Conservation (phyloP, 2,113 vertebrate genomes). For the Acrocephalus arundinaceus region DNA sequence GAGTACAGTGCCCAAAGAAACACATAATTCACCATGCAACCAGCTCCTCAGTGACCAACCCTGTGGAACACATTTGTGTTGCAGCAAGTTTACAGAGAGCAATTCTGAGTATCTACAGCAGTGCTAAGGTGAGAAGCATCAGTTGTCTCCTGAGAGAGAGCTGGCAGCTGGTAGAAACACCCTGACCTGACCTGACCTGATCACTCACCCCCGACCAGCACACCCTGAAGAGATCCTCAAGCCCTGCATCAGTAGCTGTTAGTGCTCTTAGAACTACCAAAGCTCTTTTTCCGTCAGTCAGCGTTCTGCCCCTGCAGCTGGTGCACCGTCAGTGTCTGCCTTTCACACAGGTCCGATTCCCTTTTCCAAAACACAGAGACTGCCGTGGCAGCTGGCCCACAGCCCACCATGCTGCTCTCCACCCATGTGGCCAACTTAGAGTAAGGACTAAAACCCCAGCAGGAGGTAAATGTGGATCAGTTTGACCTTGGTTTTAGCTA, state of each 20-base stretch:
- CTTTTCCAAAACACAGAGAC: not conserved
- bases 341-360: fast-evolving
- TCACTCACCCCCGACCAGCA: fast-evolving
- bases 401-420: not conserved
- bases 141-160: not conserved
- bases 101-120: not conserved
- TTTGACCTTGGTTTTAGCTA: not conserved
- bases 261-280: not conserved
- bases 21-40: not conserved
- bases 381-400: not conserved
- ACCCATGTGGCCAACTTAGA: fast-evolving
- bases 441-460: not conserved
- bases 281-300: not conserved
- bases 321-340: fast-evolving
- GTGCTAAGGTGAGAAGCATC: not conserved
- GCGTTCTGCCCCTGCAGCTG: fast-evolving
- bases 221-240: not conserved
- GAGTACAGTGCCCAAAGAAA: not conserved
- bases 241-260: not conserved
- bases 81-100: not conserved
- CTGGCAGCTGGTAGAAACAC: not conserved
- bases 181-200: not conserved
- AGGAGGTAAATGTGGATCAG: not conserved
- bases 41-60: not conserved
- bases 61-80: not conserved